Base-by-base conservation (phyloP, 2,797 vertebrate species). In the Malurus splendens region DNA sequence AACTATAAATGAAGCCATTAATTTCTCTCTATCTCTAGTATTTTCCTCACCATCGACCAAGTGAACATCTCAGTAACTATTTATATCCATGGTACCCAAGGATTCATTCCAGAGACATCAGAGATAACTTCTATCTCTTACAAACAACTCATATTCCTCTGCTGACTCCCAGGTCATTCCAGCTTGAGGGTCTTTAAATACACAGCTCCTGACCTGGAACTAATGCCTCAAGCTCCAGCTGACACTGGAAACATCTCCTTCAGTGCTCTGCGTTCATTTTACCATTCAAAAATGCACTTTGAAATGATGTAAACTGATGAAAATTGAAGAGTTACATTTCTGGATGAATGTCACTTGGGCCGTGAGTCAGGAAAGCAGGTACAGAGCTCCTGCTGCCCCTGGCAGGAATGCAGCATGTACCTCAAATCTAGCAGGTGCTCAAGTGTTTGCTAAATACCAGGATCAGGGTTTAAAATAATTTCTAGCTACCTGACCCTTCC, bases 1-100 rank as follows among this genome's bases (percentile, higher is more conserved):
- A 57, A 45, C 44, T 75, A 66, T 66, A 87, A 93, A 86, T 38
- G 28, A 12, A 94, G 85, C 20, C 30, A 78, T 66, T 90, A 36
- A 73, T 87, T 89, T 66, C 28, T 60, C 36, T 62, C 48, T 25
- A 10, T 72, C 18, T 19, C 67, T 50, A 52, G 27, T 32, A 50
- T 45, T 66, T 82, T 68, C 24, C 64, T 73, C 52, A 50, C 45
- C 24, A 9, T 45, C 0, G 0, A 76, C n/a, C 25, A 86, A 79
- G 48, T 56, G 41, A 78, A 39, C 1, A 2, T 81, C 30, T 68
- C 42, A 65, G 44, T 33, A 86, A 30, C 54, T 92, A 44, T 57
- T 75, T 78, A 76, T 42, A 88, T 33, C 24, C 42, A 52, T 3
- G 1, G 44, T 19, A 78, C 25, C 30, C 48, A 78, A 78, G 9